Evolutionary conservation across 2,888 invertebrate species (phyloP).

Genomic region (Ophion costatus): DNA sequence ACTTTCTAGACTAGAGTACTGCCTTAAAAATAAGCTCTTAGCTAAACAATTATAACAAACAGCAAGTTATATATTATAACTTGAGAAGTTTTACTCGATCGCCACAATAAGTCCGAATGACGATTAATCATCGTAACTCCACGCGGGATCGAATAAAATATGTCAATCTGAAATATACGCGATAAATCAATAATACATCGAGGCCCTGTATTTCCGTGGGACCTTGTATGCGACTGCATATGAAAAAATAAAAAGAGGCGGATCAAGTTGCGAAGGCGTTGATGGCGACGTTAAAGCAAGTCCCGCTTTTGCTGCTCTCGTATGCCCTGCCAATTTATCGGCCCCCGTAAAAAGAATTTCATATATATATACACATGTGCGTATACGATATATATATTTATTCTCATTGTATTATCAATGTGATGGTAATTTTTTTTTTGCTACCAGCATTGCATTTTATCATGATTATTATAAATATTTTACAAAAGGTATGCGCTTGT

Average conservation of each 20-base stretch:
- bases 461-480: constrained; percentile 5
- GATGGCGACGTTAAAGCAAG: constrained; percentile 33
- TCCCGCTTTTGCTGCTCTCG: constrained; percentile 16
- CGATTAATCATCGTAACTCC: background rate
- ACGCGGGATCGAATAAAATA: background rate
- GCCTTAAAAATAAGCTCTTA: background rate
- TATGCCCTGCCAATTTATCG: constrained; percentile 51
- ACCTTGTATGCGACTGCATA: constrained; percentile 43
- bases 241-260: constrained; percentile 30
- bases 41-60: background rate
- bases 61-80: background rate
- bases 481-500: background rate
- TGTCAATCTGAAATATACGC: constrained; percentile 15
- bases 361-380: constrained; percentile 1
- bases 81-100: background rate
- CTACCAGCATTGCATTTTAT: background rate
- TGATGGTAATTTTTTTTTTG: background rate
- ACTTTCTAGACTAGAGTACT: too few species aligned
- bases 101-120: constrained; percentile 7
- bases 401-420: constrained; percentile 5
- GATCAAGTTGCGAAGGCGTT: constrained; percentile 60
- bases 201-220: constrained; percentile 7
- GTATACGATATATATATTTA: background rate
- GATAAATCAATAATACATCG: background rate
- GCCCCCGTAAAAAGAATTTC: constrained; percentile 48